Percentiles rank a stretch among this genome's conserved stretches.
phyloP scores from a whole-genome alignment of 2,797 vertebrate species.

The Centropyge bicolor region DNA sequence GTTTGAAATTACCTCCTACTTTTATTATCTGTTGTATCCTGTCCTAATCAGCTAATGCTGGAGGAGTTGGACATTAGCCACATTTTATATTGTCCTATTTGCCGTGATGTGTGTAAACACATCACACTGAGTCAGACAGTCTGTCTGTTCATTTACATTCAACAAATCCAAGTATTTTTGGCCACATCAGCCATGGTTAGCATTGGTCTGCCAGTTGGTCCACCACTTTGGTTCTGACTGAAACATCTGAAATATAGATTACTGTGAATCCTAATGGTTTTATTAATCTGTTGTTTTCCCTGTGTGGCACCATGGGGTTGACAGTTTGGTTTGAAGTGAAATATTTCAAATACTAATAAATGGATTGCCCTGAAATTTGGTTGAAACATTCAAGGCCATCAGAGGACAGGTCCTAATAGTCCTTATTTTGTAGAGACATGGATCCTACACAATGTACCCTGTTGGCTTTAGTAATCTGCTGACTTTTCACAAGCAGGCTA shows the following conservation, averaged over 20 bases:
- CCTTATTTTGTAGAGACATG: not conserved
- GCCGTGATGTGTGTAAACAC: constrained; percentile 16
- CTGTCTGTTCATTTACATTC: constrained; percentile 7
- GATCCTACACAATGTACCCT: not conserved
- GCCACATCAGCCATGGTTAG: not conserved
- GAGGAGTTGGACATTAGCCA: constrained; percentile 16
- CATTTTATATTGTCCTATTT: constrained; percentile 9
- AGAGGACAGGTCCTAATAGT: too few species aligned
- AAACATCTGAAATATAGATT: not conserved
- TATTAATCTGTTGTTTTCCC: not conserved
- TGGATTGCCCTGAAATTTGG: not conserved
- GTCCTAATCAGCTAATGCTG: constrained; percentile 39
- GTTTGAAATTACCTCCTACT: constrained; percentile 37
- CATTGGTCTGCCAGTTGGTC: not conserved
- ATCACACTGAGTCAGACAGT: not conserved
- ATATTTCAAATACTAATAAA: not conserved
- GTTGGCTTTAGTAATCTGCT: not conserved
- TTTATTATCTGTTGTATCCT: constrained; percentile 50
- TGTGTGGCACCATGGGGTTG: not conserved
- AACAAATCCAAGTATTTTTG: not conserved
- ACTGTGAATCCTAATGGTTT: not conserved
- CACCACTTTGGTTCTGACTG: not conserved
- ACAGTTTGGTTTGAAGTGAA: not conserved
- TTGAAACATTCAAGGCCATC: not conserved
- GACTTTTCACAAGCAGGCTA: not conserved